phyloP scores from a whole-genome alignment of 37 sponge, comb jelly and placozoan genomes.

The Petrosia ficiformis region DNA sequence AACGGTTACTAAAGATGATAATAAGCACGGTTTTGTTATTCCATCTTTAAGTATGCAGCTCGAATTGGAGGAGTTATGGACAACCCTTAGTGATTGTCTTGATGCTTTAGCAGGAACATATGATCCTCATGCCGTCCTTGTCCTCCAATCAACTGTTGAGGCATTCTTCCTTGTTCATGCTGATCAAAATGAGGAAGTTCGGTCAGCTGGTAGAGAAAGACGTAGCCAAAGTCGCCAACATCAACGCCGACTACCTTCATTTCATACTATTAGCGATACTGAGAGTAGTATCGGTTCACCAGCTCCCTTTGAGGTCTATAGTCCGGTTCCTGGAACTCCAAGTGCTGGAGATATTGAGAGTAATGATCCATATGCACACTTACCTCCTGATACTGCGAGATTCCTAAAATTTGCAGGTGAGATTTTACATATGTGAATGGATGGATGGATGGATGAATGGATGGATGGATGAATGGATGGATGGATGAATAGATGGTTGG shows the following conservation, averaged over 20 bases:
- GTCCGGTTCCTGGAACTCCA: conserved; percentile 51
- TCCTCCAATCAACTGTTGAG: conserved; percentile 93
- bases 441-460: no score
- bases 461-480: no score
- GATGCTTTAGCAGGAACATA: conserved; percentile 71
- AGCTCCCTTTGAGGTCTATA: conserved; percentile 24
- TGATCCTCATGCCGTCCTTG: conserved; percentile 96
- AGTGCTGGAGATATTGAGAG: conserved; percentile 8
- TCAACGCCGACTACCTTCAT: conserved; percentile 27
- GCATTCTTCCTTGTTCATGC: conserved; percentile 98
- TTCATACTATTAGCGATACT: conserved; percentile 32
- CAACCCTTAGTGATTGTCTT: conserved; percentile 78
- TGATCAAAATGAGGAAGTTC: conserved; percentile 21
- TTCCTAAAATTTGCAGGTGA: conserved; percentile 95
- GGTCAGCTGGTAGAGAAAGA: neutral
- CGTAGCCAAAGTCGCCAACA: neutral
- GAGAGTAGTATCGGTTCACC: conserved; percentile 46
- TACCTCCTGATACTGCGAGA: conserved; percentile 80
- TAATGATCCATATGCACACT: conserved; percentile 46
- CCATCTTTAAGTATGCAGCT: conserved; percentile 72
- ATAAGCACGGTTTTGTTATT: conserved; percentile 9
- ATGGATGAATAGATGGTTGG: no score
- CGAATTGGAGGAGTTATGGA: conserved; percentile 88
- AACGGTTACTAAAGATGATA: neutral
- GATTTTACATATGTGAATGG: conserved; percentile 19